phyloP scores from a whole-genome alignment of 1,140 invertebrate genomes.

The Bombus balteatus region DNA sequence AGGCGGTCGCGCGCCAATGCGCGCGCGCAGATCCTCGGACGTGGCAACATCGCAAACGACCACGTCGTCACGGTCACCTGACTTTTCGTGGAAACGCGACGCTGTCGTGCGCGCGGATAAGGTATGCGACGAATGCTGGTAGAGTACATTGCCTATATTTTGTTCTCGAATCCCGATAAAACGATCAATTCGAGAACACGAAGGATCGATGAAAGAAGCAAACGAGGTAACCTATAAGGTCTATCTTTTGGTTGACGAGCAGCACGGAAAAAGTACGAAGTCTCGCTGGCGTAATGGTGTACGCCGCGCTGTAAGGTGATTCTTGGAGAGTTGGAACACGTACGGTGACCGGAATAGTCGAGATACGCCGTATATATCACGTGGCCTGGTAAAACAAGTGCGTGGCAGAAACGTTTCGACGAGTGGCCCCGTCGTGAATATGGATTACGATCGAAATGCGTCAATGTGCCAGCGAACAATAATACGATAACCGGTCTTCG shows the following conservation, averaged over 20 bases:
- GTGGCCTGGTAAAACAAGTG: conserved; percentile 42
- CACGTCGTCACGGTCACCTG: conserved; percentile 71
- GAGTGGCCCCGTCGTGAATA: conserved; percentile 9
- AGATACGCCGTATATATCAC: conserved; percentile 17
- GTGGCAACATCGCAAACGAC: conserved; percentile 66
- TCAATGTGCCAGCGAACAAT: conserved; percentile 3
- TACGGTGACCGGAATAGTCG: conserved; percentile 42
- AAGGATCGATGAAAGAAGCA: neutral
- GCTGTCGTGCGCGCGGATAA: conserved; percentile 44
- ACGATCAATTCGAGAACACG: neutral
- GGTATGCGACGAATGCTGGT: conserved; percentile 36
- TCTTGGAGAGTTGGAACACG: conserved; percentile 1
- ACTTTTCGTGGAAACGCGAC: conserved; percentile 69
- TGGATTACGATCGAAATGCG: conserved; percentile 19
- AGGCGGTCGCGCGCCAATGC: conserved; percentile 26
- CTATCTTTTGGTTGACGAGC: neutral
- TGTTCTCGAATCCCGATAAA: neutral
- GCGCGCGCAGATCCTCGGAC: conserved; percentile 41
- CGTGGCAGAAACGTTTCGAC: conserved; percentile 42
- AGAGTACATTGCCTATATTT: conserved; percentile 4
- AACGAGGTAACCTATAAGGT: neutral
- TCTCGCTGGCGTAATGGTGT: neutral
- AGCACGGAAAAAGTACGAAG: neutral
- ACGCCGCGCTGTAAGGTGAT: neutral
- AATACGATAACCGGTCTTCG: conserved; percentile 13